Base-by-base conservation (phyloP, 2,888 invertebrate genomes). In the Xestia sexstrigata region DNA sequence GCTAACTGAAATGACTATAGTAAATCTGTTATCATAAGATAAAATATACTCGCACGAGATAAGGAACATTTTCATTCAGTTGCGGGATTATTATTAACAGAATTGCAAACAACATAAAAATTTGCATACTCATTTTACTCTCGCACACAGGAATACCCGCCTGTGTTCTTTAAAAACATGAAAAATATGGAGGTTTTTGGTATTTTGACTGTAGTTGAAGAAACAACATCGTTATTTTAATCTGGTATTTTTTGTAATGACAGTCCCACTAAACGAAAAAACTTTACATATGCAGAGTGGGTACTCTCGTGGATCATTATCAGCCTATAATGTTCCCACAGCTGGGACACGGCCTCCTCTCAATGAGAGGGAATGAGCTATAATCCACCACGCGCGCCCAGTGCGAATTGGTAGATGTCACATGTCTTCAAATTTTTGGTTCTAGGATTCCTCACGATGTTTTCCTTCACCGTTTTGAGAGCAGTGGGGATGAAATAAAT, bases 1-100 rank as follows among this genome's bases (percentile, higher is more conserved):
- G 23, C 47, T 30, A 26, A 70, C 47, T 70, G 15, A 78, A 73
- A 65, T 74, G 15, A 70, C 49, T 70, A 70, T 45, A 30, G 17
- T 62, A 60, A 52, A 60, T 58, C n/a, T 71, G 30, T 30, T 30
- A 20, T 6, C 49, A 70, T 68, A 68, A 52, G 35, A 70, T 68
- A 23, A 45, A 68, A 70, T 72, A 70, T 74, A 9, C 20, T 66
- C 26, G n/a, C 20, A 20, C 17, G 17, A 58, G 74, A 72, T 66
- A 74, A 72, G 26, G 20, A 20, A 49, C n/a, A 62, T 60, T 58
- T 78, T 82, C 72, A 84, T 85, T 86, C 70, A 70, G 65, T 39
- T 39, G 20, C 62, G 65, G 30, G 55, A 70, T 74, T 67, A 81
- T 71, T 68, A 68, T 76, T 74, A 78, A 78, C 66, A 74, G 71